These are phyloP conservation scores for Ptyas mucosa DNA, from an alignment of 2,113 vertebrate species.

Conservation along the genomic window DNA sequence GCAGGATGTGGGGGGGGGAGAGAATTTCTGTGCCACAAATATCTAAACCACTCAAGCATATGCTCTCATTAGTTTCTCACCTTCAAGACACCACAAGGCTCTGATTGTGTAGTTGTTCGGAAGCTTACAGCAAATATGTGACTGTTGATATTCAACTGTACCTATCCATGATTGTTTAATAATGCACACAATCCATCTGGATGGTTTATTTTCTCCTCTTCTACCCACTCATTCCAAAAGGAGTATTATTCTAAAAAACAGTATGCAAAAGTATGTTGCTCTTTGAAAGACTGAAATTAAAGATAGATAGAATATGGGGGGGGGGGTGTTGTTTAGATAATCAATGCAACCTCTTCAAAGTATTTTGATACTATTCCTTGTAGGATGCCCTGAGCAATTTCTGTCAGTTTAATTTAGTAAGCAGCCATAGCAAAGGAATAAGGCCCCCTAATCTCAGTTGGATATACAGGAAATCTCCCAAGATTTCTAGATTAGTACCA, in stretches of 20 bases:
- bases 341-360: neutral
- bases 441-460: neutral
- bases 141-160: neutral
- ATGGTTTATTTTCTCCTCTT: neutral
- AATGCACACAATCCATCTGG: neutral
- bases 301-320: neutral
- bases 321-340: neutral
- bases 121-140: neutral
- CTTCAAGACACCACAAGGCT: neutral
- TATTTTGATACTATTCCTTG: neutral
- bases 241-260: neutral
- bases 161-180: neutral
- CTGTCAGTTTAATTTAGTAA: neutral
- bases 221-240: neutral
- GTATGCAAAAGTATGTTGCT: rapidly evolving
- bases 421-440: neutral
- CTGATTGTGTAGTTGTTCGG: neutral
- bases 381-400: constrained; percentile 8
- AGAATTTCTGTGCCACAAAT: neutral
- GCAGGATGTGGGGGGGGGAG: neutral
- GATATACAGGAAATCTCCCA: neutral
- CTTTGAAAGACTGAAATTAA: neutral
- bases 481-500: neutral
- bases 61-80: neutral
- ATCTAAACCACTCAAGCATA: neutral